A percentile compares a stretch with the other conserved stretches of the same genome.
These are phyloP conservation scores for Zaprionus nigranus DNA, from an alignment of 1,140 invertebrate genomes.

Conservation along the genomic window DNA sequence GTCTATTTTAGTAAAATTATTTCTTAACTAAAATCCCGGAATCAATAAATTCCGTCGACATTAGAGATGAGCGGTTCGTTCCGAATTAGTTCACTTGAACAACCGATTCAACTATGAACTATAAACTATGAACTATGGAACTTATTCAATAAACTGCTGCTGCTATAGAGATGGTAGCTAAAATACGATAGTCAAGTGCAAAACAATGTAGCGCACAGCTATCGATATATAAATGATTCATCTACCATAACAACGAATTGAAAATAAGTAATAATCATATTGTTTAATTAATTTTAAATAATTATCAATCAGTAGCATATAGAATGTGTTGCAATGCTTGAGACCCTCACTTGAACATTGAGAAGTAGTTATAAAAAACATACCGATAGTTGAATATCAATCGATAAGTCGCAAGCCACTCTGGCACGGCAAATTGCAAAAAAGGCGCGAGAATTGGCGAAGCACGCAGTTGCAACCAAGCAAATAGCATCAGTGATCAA, in stretches of 20 bases:
- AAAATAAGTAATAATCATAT: not conserved
- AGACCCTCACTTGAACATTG: not conserved
- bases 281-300: not conserved
- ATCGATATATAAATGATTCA: not conserved
- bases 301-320: too few species aligned
- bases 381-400: not conserved
- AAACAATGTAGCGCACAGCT: not conserved
- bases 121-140: not conserved
- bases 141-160: not conserved
- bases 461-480: slow-evolving; percentile 44
- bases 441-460: slow-evolving; percentile 57
- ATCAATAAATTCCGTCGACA: slow-evolving; percentile 41
- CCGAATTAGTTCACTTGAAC: slow-evolving; percentile 1
- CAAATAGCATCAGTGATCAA: slow-evolving; percentile 39
- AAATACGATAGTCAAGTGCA: not conserved
- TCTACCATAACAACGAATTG: not conserved
- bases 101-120: not conserved
- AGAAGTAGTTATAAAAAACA: not conserved
- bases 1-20: not conserved
- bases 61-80: not conserved
- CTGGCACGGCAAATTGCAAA: slow-evolving; percentile 33
- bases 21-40: slow-evolving; percentile 13
- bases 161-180: too few species aligned
- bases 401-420: slow-evolving; percentile 18
- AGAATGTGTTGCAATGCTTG: not conserved